These are phyloP conservation scores for Ophion ellenae DNA, from an alignment of 2,888 invertebrate genomes.

Conservation along the genomic window DNA sequence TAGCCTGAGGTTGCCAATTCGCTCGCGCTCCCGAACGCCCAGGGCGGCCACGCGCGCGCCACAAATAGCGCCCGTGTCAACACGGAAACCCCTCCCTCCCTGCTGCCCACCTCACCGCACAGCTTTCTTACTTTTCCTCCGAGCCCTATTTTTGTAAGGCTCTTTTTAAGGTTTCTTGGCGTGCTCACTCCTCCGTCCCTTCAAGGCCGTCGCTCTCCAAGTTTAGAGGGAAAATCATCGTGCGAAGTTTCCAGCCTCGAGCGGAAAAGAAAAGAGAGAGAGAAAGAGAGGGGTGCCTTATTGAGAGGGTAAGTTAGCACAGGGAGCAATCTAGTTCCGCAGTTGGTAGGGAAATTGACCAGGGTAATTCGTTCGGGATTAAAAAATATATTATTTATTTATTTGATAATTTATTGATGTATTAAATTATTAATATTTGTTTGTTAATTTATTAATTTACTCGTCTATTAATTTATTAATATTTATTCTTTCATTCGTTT, in stretches of 20 bases:
- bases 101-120: neutral
- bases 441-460: neutral
- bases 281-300: neutral
- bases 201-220: too few relatives aligned
- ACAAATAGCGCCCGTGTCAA: neutral
- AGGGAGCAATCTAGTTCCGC: too few relatives aligned
- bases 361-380: neutral
- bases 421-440: neutral
- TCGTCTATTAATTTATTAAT: neutral
- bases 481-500: neutral
- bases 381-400: neutral
- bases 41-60: conserved; percentile 33
- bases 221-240: neutral
- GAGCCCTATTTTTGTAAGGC: neutral
- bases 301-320: neutral
- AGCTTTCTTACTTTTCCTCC: neutral
- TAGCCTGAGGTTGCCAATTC: conserved; percentile 78
- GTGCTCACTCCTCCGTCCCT: neutral
- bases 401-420: too few relatives aligned
- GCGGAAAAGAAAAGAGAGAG: neutral
- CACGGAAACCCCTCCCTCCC: neutral
- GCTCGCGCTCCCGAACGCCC: conserved; percentile 74
- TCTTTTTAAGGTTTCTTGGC: neutral
- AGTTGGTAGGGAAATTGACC: neutral
- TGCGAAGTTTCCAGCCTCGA: neutral